A percentile compares a stretch with the other conserved stretches of the same genome.
phyloP scores from a whole-genome alignment of 2,797 vertebrate genomes.

The Sebastes hubbsi region DNA sequence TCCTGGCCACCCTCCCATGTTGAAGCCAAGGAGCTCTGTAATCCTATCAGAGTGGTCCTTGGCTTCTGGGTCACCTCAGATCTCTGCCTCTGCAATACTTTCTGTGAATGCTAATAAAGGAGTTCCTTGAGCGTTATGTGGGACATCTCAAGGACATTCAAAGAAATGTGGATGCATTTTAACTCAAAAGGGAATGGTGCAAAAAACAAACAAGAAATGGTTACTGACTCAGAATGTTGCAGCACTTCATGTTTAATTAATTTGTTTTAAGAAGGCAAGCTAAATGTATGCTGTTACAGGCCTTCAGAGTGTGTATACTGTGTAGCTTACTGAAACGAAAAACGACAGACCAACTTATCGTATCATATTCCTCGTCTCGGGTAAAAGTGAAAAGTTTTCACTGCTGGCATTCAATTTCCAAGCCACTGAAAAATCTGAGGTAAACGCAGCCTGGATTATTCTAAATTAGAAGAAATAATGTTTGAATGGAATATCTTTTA shows the following conservation, averaged over 20 bases:
- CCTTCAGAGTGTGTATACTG: background rate
- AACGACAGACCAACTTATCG: background rate
- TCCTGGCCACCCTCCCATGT: conserved; percentile 29
- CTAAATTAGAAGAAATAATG: background rate
- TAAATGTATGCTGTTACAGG: background rate
- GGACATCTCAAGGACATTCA: conserved; percentile 54
- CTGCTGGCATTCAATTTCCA: background rate
- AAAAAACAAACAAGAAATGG: conserved; percentile 2
- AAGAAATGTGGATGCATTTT: conserved; percentile 13
- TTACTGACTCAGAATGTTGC: background rate
- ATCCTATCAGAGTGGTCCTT: conserved; percentile 49
- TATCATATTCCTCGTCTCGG: background rate
- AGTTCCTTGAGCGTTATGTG: conserved; percentile 26
- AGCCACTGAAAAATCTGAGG: background rate
- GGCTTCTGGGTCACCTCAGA: conserved; percentile 58
- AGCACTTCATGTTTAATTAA: conserved; percentile 27
- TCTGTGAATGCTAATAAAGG: conserved; percentile 46
- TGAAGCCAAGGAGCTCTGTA: conserved; percentile 42
- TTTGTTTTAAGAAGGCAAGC: background rate
- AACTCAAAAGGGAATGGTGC: conserved; percentile 17
- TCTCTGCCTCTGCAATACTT: conserved; percentile 40
- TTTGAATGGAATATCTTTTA: background rate
- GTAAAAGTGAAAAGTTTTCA: background rate
- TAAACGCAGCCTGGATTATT: conserved; percentile 1
- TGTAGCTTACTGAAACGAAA: conserved; percentile 6